Evolutionary conservation across 2,113 vertebrate genomes (phyloP), one percentile per base, ranked within the genome.

Genomic region (Siniperca knerii): DNA sequence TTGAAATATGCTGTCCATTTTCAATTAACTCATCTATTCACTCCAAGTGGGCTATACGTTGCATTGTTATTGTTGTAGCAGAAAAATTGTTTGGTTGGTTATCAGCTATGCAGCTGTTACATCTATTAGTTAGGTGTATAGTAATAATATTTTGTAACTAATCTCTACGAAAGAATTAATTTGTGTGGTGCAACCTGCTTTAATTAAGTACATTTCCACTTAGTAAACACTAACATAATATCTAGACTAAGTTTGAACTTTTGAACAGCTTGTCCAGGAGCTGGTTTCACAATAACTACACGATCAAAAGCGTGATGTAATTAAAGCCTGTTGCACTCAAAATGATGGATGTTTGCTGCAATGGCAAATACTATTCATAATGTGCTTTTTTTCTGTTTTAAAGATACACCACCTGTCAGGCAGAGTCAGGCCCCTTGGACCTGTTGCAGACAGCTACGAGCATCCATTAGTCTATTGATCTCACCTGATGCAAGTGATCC

Each of bases 381-480:
- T 70, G 42, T 54, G 71, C 12, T 77, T 48, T 65, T 57, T 48
- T 70, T 69, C 55, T 37, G 42, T 72, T 79, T 72, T 29, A 54
- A 60, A 64, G 48, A 46, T 50, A 40, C 40, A 44, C 55, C 1
- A 84, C 92, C 80, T 62, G 44, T 90, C 82, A 84, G 67, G 21
- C 42, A 42, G 18, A 40, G 61, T 37, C n/a, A 58, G 64, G 29
- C n/a, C 58, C 25, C 33, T 54, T 57, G 61, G 69, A 87, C 81
- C 54, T 78, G 78, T 54, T 60, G 44, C 75, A 58, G 74, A 81
- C 35, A 65, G 83, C 60, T 76, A 71, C 10, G 6, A 69, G 68
- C 79, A 89, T 90, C 84, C 42, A 71, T 89, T 86, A 89, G 60
- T 61, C 35, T 65, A 91, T 94, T 21, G 89, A 95, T 93, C 87